phyloP scores from a whole-genome alignment of 1,140 invertebrate species.

The Macrosteles quadrilineatus region DNA sequence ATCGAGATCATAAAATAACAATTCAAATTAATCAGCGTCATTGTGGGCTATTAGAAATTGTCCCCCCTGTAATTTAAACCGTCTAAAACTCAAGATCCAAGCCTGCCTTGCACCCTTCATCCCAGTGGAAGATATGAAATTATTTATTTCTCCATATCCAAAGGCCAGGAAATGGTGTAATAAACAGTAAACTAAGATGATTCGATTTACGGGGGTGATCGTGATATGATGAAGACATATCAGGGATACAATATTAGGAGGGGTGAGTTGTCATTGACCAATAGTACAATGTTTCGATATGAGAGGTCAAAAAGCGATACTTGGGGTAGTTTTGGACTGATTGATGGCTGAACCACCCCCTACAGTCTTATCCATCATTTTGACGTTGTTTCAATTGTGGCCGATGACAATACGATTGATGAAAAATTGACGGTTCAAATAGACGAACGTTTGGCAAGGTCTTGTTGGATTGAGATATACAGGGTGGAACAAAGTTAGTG shows the following conservation, averaged over 20 bases:
- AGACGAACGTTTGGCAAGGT: neutral
- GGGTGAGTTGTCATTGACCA: neutral
- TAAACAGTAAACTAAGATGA: no score
- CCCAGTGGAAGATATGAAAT: no score
- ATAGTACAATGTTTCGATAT: neutral
- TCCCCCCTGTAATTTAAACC: no score
- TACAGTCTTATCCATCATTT: neutral
- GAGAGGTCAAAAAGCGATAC: neutral
- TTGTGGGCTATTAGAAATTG: no score
- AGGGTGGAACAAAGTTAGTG: no score
- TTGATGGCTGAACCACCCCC: slow-evolving; percentile 1
- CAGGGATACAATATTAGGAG: neutral
- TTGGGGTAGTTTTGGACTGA: neutral
- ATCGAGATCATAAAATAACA: no score
- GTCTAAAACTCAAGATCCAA: no score
- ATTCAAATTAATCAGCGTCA: no score
- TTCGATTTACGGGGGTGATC: neutral
- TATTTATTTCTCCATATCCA: no score
- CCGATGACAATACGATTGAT: slow-evolving; percentile 6
- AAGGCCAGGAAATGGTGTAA: neutral
- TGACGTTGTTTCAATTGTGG: slow-evolving; percentile 12
- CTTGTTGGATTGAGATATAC: no score
- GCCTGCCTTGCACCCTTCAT: no score
- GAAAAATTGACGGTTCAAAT: neutral
- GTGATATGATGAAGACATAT: slow-evolving; percentile 14